These are phyloP conservation scores for Pheosia tremula DNA, from an alignment of 2,888 invertebrate genomes.

Conservation along the genomic window DNA sequence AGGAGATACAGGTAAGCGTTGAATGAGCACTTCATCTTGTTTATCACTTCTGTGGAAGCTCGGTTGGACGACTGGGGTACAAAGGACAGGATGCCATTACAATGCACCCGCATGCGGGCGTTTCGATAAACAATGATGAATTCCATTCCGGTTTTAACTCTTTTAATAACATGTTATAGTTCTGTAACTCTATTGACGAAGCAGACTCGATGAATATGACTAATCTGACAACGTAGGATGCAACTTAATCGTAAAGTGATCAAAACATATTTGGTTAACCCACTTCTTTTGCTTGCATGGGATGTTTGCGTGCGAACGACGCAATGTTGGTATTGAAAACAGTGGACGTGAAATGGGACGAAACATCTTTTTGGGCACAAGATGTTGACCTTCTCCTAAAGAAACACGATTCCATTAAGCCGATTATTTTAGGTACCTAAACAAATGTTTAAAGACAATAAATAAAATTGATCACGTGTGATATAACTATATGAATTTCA, in stretches of 20 bases:
- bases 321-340: constrained; percentile 73
- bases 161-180: constrained; percentile 34
- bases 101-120: constrained; percentile 69
- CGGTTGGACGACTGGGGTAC: constrained; percentile 42
- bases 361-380: constrained; percentile 44
- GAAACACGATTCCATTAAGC: constrained; percentile 56
- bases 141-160: constrained; percentile 44
- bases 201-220: constrained; percentile 31
- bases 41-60: constrained; percentile 55
- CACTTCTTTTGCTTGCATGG: constrained; percentile 62
- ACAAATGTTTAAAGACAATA: constrained; percentile 10
- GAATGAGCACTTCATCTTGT: constrained; percentile 61
- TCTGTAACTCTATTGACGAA: constrained; percentile 34
- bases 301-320: constrained; percentile 68
- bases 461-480: constrained; percentile 14
- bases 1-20: constrained; percentile 48
- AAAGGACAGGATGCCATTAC: constrained; percentile 61
- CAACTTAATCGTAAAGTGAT: constrained; percentile 54
- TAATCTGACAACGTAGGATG: constrained; percentile 35
- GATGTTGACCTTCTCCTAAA: constrained; percentile 46
- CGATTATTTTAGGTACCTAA: constrained; percentile 40
- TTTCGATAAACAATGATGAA: constrained; percentile 54
- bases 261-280: constrained; percentile 67
- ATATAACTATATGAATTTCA: constrained; percentile 18
- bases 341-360: constrained; percentile 59